Base-by-base conservation (phyloP, 2,113 vertebrate species). In the Phalacrocorax brasilianus region DNA sequence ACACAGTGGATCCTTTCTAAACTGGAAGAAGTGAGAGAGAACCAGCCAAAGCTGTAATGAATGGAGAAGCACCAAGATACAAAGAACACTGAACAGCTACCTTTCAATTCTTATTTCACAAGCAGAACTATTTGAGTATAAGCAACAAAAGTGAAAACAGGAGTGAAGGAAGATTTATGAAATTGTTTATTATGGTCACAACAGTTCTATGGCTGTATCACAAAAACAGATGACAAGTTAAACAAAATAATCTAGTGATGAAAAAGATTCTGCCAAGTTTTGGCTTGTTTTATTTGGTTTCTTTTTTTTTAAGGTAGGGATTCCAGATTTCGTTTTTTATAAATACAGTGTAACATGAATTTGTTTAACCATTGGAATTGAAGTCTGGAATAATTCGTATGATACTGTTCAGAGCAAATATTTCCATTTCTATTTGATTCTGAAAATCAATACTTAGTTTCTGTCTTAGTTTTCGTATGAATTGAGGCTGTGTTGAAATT, bases 1-100 rank as follows among this genome's bases (percentile, higher is more conserved):
- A 83, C 59, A 86, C 98, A 99, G 99, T 99, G 99, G 99, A 99
- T 99, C 92, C 99, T 99, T 62, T 91, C 97, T 94, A 99, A 99
- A 95, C 95, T 99, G 88, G 98, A 99, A 96, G 99, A 99, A 91
- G 99, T 99, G 49, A 98, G 98, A 97, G 99, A 99, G 38, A 98
- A 88, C 96, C 98, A 98, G 74, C 98, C 98, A 11, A 99, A 98
- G 95, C 96, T 95, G 85, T 98, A 94, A 97, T 44, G 33, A 73
- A 30, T 86, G 81, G 88, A 59, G 62, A 86, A 94, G 50, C 42
- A 61, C 27, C 33, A 77, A 63, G 72, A 90, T 55, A 52, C 0
- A 58, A 93, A 94, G 62, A 85, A 83, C 55, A 49, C 38, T 72
- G 62, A 45, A 33, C 42, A 27, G 20, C 61, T 85, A 65, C 72